Percentiles rank a stretch among this genome's conserved stretches.
phyloP scores from a whole-genome alignment of 2,888 invertebrate species.

The Apoda limacodes region DNA sequence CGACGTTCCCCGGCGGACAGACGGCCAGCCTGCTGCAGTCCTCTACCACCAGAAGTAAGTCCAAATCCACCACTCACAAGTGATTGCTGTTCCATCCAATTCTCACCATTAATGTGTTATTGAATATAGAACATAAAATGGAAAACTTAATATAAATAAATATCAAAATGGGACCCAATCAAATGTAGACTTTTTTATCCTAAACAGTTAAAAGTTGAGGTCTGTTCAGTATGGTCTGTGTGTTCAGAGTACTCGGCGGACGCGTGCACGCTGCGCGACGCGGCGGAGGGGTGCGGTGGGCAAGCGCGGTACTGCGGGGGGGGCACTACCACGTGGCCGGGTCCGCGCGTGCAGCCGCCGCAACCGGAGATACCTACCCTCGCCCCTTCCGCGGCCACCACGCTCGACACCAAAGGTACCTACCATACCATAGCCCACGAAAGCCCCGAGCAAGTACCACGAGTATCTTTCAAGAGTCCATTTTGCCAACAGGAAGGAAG shows the following conservation, averaged over 20 bases:
- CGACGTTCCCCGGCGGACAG: slow-evolving; percentile 83
- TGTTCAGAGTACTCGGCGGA: slow-evolving; percentile 58
- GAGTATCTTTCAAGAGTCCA: too few species aligned
- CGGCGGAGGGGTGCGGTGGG: slow-evolving; percentile 64
- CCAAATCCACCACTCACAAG: too few species aligned
- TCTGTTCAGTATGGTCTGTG: not conserved
- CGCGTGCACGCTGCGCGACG: slow-evolving; percentile 57
- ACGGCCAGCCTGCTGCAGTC: slow-evolving; percentile 73
- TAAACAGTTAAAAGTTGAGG: too few species aligned
- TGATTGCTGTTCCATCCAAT: too few species aligned
- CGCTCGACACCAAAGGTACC: slow-evolving; percentile 66
- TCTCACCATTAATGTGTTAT: too few species aligned
- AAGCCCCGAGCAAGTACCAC: too few species aligned
- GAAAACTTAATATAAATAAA: slow-evolving; percentile 1
- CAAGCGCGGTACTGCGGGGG: slow-evolving; percentile 72
- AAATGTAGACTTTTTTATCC: slow-evolving; percentile 13
- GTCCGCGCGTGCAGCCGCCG: slow-evolving; percentile 60
- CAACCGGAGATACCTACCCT: slow-evolving; percentile 56
- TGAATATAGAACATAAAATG: too few species aligned
- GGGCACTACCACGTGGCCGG: slow-evolving; percentile 59
- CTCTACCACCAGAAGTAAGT: slow-evolving; percentile 72
- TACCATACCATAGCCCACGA: too few species aligned
- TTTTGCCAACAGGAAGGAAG: too few species aligned
- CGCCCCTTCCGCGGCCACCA: slow-evolving; percentile 44
- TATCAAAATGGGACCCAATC: slow-evolving; percentile 1